Evolutionary conservation across 2,797 vertebrate genomes (phyloP).

Genomic region (Huso huso): DNA sequence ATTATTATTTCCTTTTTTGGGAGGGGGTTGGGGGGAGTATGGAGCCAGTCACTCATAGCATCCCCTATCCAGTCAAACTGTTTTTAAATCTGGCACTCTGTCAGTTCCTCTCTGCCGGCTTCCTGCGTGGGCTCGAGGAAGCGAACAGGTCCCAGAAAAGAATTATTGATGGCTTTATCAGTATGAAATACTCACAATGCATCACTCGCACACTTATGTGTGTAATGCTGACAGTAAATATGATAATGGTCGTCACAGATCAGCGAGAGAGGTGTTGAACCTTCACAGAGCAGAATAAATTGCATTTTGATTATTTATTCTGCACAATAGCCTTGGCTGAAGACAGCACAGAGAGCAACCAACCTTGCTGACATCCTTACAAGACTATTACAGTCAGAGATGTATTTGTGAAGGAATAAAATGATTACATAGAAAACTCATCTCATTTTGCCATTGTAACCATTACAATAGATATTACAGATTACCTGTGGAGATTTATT

Average conservation of each 20-base stretch:
- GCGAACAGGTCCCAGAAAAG: constrained; percentile 46
- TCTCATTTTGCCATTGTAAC: constrained; percentile 23
- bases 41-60: constrained; percentile 19
- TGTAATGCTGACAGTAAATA: constrained; percentile 76
- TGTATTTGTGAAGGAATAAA: constrained; percentile 9
- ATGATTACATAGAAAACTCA: neutral
- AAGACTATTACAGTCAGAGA: constrained; percentile 28
- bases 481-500: no score
- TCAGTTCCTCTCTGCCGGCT: constrained; percentile 10
- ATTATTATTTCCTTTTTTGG: constrained; percentile 20
- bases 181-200: constrained; percentile 53
- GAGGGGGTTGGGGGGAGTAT: constrained; percentile 15
- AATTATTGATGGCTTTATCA: constrained; percentile 79
- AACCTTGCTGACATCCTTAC: constrained; percentile 51
- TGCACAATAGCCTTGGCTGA: constrained; percentile 49
- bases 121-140: constrained; percentile 35
- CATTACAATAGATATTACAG: constrained; percentile 14
- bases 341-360: constrained; percentile 49
- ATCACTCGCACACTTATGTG: constrained; percentile 67
- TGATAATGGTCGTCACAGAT: constrained; percentile 78
- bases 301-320: constrained; percentile 65
- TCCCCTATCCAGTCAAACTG: neutral
- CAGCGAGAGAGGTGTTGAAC: constrained; percentile 62
- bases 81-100: constrained; percentile 11
- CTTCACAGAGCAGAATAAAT: constrained; percentile 63